Evolutionary conservation across 2,113 vertebrate species (phyloP), one percentile per base, ranked within the genome.

Genomic region (Cyrtonyx montezumae): DNA sequence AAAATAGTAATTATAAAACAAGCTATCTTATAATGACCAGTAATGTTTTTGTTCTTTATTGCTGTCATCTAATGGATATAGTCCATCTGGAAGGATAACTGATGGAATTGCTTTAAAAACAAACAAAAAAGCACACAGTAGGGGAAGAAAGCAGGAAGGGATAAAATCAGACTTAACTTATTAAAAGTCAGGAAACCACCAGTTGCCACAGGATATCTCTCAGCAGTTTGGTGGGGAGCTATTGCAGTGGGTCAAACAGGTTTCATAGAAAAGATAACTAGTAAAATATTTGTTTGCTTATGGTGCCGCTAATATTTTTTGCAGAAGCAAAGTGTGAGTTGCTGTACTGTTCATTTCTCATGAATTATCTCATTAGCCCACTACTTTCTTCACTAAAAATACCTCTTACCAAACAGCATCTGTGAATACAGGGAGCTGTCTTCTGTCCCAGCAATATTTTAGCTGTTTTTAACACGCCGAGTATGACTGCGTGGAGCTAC

Each of bases 391-490:
- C 20, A 56, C 37, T 13, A 79, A 79, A 37, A 85, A 59, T 42
- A 11, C 7, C 13, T 65, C 16, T 73, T 87, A 12, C 15, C 8
- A 36, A 59, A 46, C 23, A 9, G 2, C 5, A 10, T 74, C 10
- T 69, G 4, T 63, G 56, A 7, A 4, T 55, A 32, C 3, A 42
- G 62, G 30, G 26, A 71, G 13, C 5, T 1, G 9, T 71, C 5
- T 10, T 68, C 4, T 46, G 21, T 62, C n/a, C 20, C 49, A 77
- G 49, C 28, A 51, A 3, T 49, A 7, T 22, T 32, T 90, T 56
- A 45, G 3, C 2, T 42, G 6, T 22, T 25, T 65, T 37, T 12
- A 15, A 23, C 15, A 3, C 0, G 0, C 2, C 21, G 34, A 74
- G 22, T 23, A 15, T 58, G 66, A 76, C 6, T 37, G 49, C 19